These are phyloP conservation scores for Belgica antarctica DNA, from an alignment of 2,888 invertebrate genomes.

Conservation along the genomic window DNA sequence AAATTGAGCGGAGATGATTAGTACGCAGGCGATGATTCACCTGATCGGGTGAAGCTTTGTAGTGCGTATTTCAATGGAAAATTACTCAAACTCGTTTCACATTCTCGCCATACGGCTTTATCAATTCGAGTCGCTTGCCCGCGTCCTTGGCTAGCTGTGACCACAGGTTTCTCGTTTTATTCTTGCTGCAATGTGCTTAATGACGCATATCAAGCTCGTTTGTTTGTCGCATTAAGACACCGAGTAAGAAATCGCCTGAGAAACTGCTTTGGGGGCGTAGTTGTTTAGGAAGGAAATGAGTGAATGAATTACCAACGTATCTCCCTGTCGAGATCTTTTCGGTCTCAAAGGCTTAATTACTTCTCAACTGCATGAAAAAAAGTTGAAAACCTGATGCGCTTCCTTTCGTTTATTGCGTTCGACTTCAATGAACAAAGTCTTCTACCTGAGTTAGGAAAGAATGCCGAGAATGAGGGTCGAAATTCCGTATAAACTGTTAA, in stretches of 20 bases:
- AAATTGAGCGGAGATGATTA: neutral
- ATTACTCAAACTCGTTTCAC: neutral
- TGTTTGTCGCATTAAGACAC: constrained; percentile 1
- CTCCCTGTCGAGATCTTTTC: constrained; percentile 9
- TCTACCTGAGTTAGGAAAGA: neutral
- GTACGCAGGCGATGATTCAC: constrained; percentile 1
- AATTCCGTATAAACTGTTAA: neutral
- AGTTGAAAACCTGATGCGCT: neutral
- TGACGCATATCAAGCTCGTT: constrained; percentile 1
- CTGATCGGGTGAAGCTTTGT: neutral
- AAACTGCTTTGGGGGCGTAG: neutral
- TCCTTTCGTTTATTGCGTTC: constrained; percentile 14
- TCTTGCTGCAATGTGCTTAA: neutral
- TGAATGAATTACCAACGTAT: constrained; percentile 26
- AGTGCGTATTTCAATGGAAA: constrained; percentile 12
- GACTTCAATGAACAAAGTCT: neutral
- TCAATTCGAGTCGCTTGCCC: neutral
- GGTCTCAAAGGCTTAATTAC: constrained; percentile 26
- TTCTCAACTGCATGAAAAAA: neutral
- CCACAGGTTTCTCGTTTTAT: neutral
- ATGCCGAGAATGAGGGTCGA: neutral
- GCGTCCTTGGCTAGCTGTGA: neutral
- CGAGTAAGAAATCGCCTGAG: neutral
- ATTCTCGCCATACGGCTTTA: neutral
- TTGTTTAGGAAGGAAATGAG: constrained; percentile 12